Percentiles rank a stretch among this genome's conserved stretches.
Conservation (phyloP, 2,888 invertebrate species). For the Apodemia duryi region DNA sequence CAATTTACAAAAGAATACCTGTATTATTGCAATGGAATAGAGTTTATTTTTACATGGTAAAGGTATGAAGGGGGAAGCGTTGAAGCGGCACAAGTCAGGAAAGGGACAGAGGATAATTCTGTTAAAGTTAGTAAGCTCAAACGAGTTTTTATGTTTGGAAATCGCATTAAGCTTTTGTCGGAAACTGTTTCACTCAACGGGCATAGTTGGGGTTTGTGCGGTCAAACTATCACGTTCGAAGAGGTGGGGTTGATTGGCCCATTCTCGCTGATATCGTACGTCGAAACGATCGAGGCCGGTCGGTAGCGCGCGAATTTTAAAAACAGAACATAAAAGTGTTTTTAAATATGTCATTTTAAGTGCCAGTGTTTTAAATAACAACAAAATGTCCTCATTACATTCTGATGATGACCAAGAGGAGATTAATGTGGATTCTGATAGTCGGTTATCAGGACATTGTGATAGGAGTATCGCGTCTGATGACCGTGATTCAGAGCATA, state of each 20-base stretch:
- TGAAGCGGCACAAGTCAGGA: constrained; percentile 62
- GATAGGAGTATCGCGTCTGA: constrained; percentile 78
- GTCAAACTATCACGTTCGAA: constrained; percentile 73
- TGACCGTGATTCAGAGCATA: constrained; percentile 76
- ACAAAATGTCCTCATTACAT: constrained; percentile 72
- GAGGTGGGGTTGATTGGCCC: constrained; percentile 71
- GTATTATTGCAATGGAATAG: constrained; percentile 18
- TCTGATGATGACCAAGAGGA: constrained; percentile 83
- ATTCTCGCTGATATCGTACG: constrained; percentile 57
- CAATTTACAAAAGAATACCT: constrained; percentile 31
- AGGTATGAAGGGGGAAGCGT: constrained; percentile 56
- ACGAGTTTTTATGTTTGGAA: constrained; percentile 79
- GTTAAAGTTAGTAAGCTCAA: constrained; percentile 76
- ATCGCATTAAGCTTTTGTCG: constrained; percentile 80
- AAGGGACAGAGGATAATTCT: constrained; percentile 66
- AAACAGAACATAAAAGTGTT: constrained; percentile 28
- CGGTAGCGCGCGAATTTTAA: constrained; percentile 56
- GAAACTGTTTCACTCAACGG: constrained; percentile 77
- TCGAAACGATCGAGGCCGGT: constrained; percentile 64
- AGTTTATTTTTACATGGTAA: constrained; percentile 36
- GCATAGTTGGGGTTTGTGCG: constrained; percentile 76
- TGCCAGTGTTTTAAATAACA: constrained; percentile 48
- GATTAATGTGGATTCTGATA: constrained; percentile 84
- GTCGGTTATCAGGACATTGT: constrained; percentile 76
- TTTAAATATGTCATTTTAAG: constrained; percentile 39